Percentiles rank a stretch among this genome's conserved stretches.
Evolutionary conservation across 2,113 vertebrate genomes (phyloP).

Genomic region (Menidia beryllina): DNA sequence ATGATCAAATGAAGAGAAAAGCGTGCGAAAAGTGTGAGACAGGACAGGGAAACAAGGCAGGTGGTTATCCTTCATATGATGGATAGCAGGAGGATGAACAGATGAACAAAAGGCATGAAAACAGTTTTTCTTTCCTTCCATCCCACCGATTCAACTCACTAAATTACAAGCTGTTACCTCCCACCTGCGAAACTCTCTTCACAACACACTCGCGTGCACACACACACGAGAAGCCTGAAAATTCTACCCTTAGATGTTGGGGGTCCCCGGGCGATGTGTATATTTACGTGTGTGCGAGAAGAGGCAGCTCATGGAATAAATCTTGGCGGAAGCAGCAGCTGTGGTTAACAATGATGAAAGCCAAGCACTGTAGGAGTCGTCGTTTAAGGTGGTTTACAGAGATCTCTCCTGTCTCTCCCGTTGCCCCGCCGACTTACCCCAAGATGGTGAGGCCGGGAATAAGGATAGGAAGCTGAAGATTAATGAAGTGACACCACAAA

Average conservation of each 20-base stretch:
- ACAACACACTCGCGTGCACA: neutral
- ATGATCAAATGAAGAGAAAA: neutral
- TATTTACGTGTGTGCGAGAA: conserved; percentile 14
- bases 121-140: neutral
- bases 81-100: neutral
- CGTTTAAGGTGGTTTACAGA: conserved; percentile 27
- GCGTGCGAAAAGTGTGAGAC: neutral
- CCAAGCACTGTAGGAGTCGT: conserved; percentile 21
- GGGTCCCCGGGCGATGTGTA: conserved; percentile 41
- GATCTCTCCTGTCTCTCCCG: conserved; percentile 37
- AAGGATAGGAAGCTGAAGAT: conserved; percentile 27
- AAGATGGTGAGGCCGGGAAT: neutral
- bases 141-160: neutral
- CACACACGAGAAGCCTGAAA: neutral
- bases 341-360: conserved; percentile 59
- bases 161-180: conserved; percentile 20
- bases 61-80: neutral
- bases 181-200: neutral
- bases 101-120: neutral
- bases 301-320: conserved; percentile 14
- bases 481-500: conserved; percentile 1
- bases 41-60: neutral
- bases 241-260: neutral
- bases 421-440: neutral
- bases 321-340: conserved; percentile 28